Conservation (phyloP, 2,797 vertebrate species). For the Enoplosus armatus region DNA sequence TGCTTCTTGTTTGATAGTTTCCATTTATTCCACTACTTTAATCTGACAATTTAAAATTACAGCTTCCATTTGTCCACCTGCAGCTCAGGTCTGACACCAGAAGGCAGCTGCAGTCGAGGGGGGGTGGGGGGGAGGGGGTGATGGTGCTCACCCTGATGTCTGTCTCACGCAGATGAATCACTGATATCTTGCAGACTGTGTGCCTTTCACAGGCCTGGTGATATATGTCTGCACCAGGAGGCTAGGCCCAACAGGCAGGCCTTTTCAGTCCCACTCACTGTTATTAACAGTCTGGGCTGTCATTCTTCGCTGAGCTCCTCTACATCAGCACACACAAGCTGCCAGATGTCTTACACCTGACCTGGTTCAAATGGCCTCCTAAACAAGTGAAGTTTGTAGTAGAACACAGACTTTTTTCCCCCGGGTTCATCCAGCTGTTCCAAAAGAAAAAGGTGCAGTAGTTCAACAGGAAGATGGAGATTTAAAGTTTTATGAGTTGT, state of each 20-base stretch:
- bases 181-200: constrained; percentile 32
- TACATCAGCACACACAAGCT: constrained; percentile 9
- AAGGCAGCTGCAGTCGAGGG: constrained; percentile 45
- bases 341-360: constrained; percentile 62
- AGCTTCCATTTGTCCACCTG: constrained; percentile 58
- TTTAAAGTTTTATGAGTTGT: constrained; percentile 23
- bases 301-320: constrained; percentile 22
- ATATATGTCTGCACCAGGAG: constrained; percentile 39
- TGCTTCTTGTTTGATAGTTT: constrained; percentile 57
- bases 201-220: constrained; percentile 24
- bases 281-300: constrained; percentile 39
- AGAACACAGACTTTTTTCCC: constrained; percentile 9
- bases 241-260: constrained; percentile 3
- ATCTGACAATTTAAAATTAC: constrained; percentile 59
- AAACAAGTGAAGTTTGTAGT: neutral
- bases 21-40: constrained; percentile 55
- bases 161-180: constrained; percentile 25
- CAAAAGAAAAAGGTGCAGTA: constrained; percentile 1
- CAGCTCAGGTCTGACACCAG: constrained; percentile 59
- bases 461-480: constrained; percentile 27
- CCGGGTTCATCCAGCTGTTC: constrained; percentile 41
- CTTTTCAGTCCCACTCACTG: constrained; percentile 32
- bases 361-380: neutral
- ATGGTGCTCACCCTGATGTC: constrained; percentile 35
- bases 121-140: too few relatives aligned